Percentiles rank a stretch among this genome's conserved stretches.
Conservation (phyloP, 2,888 invertebrate genomes). For the Eubasilissa splendida region DNA sequence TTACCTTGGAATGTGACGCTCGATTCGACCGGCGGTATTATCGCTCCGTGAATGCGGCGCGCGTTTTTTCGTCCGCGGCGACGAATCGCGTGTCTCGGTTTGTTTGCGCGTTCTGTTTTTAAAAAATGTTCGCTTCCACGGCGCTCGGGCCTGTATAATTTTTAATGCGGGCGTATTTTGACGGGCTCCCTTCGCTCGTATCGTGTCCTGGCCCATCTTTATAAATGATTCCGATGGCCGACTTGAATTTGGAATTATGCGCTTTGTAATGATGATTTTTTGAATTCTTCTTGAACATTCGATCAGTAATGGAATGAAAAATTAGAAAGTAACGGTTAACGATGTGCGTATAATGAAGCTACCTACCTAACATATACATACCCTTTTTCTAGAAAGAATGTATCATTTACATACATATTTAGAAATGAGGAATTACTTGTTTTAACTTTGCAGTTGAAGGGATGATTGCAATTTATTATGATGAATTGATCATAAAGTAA, state of each 20-base stretch:
- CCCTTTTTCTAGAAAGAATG: no score
- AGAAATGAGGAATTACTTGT: no score
- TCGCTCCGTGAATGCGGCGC: constrained; percentile 36
- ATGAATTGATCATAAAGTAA: no score
- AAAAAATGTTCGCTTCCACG: constrained; percentile 33
- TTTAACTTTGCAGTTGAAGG: no score
- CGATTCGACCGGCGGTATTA: constrained; percentile 12
- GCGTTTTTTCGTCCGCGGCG: constrained; percentile 36
- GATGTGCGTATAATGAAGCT: no score
- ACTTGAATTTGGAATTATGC: constrained; percentile 15
- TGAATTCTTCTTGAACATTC: background rate
- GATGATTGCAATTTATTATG: no score
- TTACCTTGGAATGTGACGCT: constrained; percentile 50
- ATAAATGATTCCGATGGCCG: constrained; percentile 6
- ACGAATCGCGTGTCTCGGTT: constrained; percentile 44
- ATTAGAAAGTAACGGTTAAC: no score
- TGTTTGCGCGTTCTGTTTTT: constrained; percentile 41
- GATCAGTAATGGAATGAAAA: background rate
- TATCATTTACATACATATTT: no score
- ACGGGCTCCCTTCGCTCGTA: constrained; percentile 7
- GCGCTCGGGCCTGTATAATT: constrained; percentile 27
- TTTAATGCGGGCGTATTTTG: constrained; percentile 37
- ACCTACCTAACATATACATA: no score
- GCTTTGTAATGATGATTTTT: constrained; percentile 15
- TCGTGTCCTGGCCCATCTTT: background rate